phyloP scores from a whole-genome alignment of 2,113 vertebrate genomes.

The Nothoprocta perdicaria region DNA sequence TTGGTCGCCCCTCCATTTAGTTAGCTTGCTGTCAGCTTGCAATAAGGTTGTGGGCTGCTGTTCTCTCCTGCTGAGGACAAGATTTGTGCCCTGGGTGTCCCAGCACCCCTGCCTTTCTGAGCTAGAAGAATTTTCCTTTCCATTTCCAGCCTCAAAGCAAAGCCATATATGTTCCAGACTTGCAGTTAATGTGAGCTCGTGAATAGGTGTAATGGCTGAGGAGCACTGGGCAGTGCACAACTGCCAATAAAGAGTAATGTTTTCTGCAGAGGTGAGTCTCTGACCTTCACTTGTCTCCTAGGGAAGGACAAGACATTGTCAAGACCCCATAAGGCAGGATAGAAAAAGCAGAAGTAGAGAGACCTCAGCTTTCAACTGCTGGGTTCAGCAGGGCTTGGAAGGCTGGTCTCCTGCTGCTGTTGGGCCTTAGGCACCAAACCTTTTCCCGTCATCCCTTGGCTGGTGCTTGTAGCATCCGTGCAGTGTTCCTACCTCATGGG shows the following conservation, averaged over 20 bases:
- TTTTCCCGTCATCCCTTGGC: background rate
- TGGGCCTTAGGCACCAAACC: background rate
- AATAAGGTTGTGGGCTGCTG: accelerated
- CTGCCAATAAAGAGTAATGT: background rate
- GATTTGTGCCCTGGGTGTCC: accelerated
- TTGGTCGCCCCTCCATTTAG: accelerated
- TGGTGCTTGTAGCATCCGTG: no score
- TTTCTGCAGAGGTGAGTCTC: background rate
- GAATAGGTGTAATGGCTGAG: background rate
- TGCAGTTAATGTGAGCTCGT: accelerated
- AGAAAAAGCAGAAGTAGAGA: background rate
- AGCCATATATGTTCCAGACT: accelerated
- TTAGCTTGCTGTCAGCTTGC: background rate
- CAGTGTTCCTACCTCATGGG: background rate
- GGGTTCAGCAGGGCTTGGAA: background rate
- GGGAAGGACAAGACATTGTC: background rate
- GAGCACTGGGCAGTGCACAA: accelerated
- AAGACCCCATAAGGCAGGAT: background rate
- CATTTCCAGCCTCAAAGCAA: background rate
- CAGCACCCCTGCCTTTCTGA: background rate
- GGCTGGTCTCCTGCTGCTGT: background rate
- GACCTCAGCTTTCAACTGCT: background rate
- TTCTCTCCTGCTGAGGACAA: background rate
- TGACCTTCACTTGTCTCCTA: background rate
- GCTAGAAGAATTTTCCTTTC: background rate